Percentiles rank a stretch among this genome's conserved stretches.
phyloP scores from a whole-genome alignment of 2,888 invertebrate genomes.

The Lepidonotus clava region DNA sequence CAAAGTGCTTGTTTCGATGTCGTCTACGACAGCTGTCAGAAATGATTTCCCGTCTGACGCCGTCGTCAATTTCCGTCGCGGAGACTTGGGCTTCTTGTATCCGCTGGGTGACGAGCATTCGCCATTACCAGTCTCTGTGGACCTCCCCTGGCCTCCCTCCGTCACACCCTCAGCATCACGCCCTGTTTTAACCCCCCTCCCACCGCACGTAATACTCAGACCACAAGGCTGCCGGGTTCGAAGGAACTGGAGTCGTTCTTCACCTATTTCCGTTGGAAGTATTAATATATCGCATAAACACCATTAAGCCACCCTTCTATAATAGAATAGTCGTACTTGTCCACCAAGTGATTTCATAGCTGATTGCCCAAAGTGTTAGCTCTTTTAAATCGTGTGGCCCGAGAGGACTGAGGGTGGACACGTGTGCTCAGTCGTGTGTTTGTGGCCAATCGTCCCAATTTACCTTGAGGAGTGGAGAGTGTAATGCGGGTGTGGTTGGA shows the following conservation, averaged over 20 bases:
- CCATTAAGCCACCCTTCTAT: too few relatives aligned
- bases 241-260: too few relatives aligned
- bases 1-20: neutral
- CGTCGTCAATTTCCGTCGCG: conserved; percentile 35
- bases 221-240: too few relatives aligned
- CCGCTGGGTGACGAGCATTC: neutral
- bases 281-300: too few relatives aligned
- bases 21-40: conserved; percentile 1
- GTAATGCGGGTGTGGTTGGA: neutral
- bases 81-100: neutral
- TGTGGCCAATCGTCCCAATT: conserved; percentile 35
- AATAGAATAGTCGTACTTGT: too few relatives aligned
- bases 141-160: neutral
- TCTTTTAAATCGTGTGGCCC: too few relatives aligned
- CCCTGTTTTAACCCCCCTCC: neutral
- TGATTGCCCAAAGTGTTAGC: too few relatives aligned
- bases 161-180: neutral
- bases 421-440: neutral
- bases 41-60: conserved; percentile 26
- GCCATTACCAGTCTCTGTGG: neutral
- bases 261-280: too few relatives aligned
- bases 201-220: neutral
- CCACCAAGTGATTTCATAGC: too few relatives aligned
- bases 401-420: neutral
- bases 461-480: neutral